A percentile compares a stretch with the other conserved stretches of the same genome.
These are phyloP conservation scores for Polymixis lichenea DNA, from an alignment of 2,888 invertebrate genomes.

Conservation along the genomic window DNA sequence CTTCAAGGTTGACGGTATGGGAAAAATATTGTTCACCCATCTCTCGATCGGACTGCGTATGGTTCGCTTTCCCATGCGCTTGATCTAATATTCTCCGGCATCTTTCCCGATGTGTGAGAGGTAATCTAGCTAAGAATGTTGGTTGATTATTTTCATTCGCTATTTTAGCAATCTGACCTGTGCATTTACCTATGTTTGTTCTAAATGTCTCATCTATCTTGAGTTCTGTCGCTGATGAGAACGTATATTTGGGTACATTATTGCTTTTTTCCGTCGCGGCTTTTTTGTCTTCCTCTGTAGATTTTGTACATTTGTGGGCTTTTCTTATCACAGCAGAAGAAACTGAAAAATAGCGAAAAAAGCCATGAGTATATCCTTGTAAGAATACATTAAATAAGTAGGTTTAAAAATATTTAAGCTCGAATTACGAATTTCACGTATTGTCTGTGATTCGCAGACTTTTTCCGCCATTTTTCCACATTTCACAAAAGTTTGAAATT, in stretches of 20 bases:
- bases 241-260: neutral
- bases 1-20: slow-evolving; percentile 32
- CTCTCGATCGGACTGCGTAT: neutral
- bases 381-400: slow-evolving; percentile 2
- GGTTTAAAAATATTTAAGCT: neutral
- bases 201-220: neutral
- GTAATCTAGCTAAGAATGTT: neutral
- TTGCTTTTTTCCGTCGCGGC: neutral
- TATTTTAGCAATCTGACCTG: neutral
- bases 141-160: neutral
- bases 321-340: slow-evolving; percentile 57
- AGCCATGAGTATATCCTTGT: slow-evolving; percentile 68
- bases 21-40: slow-evolving; percentile 33
- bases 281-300: slow-evolving; percentile 45
- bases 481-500: neutral
- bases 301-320: slow-evolving; percentile 62
- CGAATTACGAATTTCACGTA: neutral
- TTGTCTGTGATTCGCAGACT: slow-evolving; percentile 51
- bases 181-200: neutral
- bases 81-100: slow-evolving; percentile 63
- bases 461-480: slow-evolving; percentile 75
- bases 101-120: slow-evolving; percentile 54
- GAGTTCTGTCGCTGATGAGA: neutral
- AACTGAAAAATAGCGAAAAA: slow-evolving; percentile 78
- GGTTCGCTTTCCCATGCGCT: slow-evolving; percentile 58